phyloP scores from a whole-genome alignment of 2,797 vertebrate genomes.

The Botia kubotai region DNA sequence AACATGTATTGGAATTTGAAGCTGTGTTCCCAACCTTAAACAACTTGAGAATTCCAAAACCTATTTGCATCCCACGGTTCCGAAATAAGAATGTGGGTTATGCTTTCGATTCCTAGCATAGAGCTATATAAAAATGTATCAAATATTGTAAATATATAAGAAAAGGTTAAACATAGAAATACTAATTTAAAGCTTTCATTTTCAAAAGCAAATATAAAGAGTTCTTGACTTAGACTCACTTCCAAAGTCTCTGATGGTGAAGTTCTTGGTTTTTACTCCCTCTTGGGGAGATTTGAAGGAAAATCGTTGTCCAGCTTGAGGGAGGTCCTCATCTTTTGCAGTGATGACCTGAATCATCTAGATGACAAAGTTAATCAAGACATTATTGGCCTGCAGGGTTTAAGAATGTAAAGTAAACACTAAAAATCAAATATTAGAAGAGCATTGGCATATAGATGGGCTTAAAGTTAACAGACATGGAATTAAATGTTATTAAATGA shows the following conservation, averaged over 20 bases:
- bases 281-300: conserved; percentile 89
- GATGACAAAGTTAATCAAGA: conserved; percentile 43
- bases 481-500: neutral
- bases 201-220: neutral
- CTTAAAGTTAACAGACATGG: too few relatives aligned
- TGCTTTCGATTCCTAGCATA: neutral
- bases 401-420: neutral
- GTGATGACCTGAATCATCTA: conserved; percentile 92
- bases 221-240: conserved; percentile 79
- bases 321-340: conserved; percentile 89
- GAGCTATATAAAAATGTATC: neutral
- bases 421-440: too few relatives aligned
- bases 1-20: too few relatives aligned
- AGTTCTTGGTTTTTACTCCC: conserved; percentile 89
- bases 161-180: neutral
- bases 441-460: neutral
- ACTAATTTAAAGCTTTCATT: too few relatives aligned
- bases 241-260: conserved; percentile 94
- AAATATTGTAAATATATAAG: neutral
- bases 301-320: conserved; percentile 89
- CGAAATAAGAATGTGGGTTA: neutral
- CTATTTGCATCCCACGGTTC: neutral
- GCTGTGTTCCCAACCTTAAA: too few relatives aligned
- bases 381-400: neutral
- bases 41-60: too few relatives aligned